Evolutionary conservation across 2,797 vertebrate species (phyloP).

Genomic region (Kryptolebias ocellatus): DNA sequence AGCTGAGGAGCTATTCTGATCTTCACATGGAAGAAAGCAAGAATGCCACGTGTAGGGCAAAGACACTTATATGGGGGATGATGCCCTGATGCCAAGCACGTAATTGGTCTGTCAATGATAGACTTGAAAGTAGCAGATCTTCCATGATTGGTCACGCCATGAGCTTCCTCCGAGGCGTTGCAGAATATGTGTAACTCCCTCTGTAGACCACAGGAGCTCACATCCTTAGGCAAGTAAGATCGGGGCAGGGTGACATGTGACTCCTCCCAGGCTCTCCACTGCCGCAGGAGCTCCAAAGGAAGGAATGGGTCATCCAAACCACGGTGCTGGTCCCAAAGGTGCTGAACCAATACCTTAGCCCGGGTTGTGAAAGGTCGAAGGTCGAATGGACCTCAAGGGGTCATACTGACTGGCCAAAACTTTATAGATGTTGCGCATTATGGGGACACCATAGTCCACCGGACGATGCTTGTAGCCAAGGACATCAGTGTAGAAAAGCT

Average conservation of each 20-base stretch:
- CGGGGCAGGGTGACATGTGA: not conserved
- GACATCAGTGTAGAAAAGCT: not conserved
- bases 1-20: no score
- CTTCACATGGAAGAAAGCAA: no score
- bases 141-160: not conserved
- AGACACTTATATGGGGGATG: no score
- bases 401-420: not conserved
- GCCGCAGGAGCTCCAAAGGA: not conserved
- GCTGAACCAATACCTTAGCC: not conserved
- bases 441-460: not conserved
- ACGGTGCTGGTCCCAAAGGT: not conserved
- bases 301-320: not conserved
- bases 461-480: not conserved
- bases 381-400: not conserved
- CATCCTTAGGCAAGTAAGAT: fast-evolving
- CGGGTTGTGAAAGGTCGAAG: not conserved
- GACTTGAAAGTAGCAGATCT: no score
- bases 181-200: not conserved
- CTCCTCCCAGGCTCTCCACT: not conserved
- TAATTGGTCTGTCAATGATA: no score
- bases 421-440: not conserved
- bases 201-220: not conserved
- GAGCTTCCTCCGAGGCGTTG: not conserved
- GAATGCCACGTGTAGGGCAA: no score
- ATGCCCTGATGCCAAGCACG: no score